Conservation (phyloP, 2,888 invertebrate species). For the Notocelia uddmanniana region DNA sequence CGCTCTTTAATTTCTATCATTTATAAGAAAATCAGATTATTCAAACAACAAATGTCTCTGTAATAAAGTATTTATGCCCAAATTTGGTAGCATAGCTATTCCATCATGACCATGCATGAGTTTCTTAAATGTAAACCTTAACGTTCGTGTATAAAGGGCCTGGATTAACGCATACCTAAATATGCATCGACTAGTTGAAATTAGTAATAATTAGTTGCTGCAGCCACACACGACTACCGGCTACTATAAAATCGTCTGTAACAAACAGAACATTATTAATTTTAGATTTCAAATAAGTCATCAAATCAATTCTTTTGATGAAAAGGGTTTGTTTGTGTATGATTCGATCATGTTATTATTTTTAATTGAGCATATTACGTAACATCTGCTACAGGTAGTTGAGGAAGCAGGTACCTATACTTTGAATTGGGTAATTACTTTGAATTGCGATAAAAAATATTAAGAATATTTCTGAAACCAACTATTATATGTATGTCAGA, state of each 20-base stretch:
- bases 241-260: constrained; percentile 55
- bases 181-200: constrained; percentile 56
- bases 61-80: background rate
- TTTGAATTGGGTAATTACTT: constrained; percentile 9
- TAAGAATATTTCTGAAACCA: background rate
- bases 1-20: background rate
- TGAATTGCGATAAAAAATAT: background rate
- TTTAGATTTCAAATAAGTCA: constrained; percentile 73
- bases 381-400: constrained; percentile 66
- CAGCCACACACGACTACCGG: constrained; percentile 66
- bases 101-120: background rate
- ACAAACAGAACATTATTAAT: constrained; percentile 71
- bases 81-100: constrained; percentile 3
- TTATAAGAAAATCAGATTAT: background rate
- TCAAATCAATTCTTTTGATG: constrained; percentile 74
- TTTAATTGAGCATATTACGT: constrained; percentile 69
- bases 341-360: constrained; percentile 76
- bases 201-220: constrained; percentile 49
- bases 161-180: background rate
- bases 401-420: constrained; percentile 47
- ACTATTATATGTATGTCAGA: background rate
- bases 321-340: constrained; percentile 70
- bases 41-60: background rate
- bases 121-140: constrained; percentile 3
- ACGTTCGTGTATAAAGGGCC: background rate